Percentiles rank a stretch among this genome's conserved stretches.
Conservation (phyloP, 1,140 invertebrate genomes). For the Nomia melanderi region DNA sequence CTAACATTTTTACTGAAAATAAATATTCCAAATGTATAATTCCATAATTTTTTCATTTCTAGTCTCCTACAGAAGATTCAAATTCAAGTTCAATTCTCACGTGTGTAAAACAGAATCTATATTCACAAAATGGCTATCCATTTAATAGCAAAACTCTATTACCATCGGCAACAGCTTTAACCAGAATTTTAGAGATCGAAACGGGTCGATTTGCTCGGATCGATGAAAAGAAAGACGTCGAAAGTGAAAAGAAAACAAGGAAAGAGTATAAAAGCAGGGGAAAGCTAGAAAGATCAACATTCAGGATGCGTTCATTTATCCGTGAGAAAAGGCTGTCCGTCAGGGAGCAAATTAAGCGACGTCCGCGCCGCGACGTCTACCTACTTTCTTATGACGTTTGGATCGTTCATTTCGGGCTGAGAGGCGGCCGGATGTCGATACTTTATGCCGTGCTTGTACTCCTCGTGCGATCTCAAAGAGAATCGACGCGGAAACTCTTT, state of each 20-base stretch:
- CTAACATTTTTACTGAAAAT: constrained; percentile 75
- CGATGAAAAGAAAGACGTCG: not conserved
- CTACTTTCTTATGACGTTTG: constrained; percentile 69
- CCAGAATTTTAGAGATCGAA: too few relatives aligned
- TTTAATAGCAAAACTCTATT: too few relatives aligned
- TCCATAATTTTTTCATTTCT: too few relatives aligned
- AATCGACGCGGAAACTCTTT: constrained; percentile 82
- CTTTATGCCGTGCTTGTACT: constrained; percentile 82
- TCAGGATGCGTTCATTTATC: constrained; percentile 8
- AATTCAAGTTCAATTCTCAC: too few relatives aligned
- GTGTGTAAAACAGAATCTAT: too few relatives aligned
- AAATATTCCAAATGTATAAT: too few relatives aligned
- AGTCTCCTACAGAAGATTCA: too few relatives aligned
- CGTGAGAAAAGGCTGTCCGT: not conserved
- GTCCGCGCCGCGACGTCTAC: constrained; percentile 30
- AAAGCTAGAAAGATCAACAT: constrained; percentile 6
- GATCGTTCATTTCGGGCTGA: constrained; percentile 58
- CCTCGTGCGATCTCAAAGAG: constrained; percentile 82
- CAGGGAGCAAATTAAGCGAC: constrained; percentile 18
- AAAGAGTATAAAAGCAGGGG: too few relatives aligned
- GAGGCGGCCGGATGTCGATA: constrained; percentile 70
- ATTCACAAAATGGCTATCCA: too few relatives aligned
- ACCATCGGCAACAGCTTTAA: too few relatives aligned
- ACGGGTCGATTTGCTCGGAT: not conserved
- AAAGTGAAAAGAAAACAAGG: not conserved